Evolutionary conservation across 1,140 invertebrate species (phyloP).

Genomic region (Ips nitidus): DNA sequence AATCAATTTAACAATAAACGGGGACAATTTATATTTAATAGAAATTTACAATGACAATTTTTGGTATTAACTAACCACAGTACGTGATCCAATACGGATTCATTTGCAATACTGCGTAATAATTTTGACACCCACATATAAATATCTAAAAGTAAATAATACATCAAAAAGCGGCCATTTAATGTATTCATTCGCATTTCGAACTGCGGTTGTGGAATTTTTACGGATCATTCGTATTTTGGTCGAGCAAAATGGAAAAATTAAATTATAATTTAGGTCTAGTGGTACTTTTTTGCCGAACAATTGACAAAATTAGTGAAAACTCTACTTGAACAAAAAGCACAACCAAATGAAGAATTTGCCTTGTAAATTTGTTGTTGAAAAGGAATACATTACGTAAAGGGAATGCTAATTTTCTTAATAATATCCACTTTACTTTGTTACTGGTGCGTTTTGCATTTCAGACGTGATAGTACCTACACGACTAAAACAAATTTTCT

Average conservation of each 20-base stretch:
- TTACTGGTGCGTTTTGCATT: constrained; percentile 24
- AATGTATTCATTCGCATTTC: constrained; percentile 2
- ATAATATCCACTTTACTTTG: constrained; percentile 27
- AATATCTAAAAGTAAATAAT: background rate
- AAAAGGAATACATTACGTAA: constrained; percentile 19
- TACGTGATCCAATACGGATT: background rate
- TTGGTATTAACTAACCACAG: background rate
- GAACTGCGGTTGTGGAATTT: background rate
- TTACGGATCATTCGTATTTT: background rate
- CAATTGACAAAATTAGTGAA: too few species aligned
- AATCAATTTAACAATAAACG: too few species aligned
- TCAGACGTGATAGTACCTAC: constrained; percentile 24
- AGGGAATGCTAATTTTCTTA: constrained; percentile 25
- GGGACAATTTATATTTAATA: too few species aligned
- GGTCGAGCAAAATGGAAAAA: background rate
- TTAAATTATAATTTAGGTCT: background rate
- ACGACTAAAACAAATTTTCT: constrained; percentile 18
- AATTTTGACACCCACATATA: background rate
- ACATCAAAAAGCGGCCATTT: background rate
- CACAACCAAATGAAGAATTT: background rate
- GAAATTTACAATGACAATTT: too few species aligned
- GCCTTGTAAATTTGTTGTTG: constrained; percentile 17
- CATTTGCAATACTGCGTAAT: background rate
- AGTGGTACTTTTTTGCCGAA: too few species aligned
- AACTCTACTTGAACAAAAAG: too few species aligned